Percentiles rank a stretch among this genome's conserved stretches.
Evolutionary conservation across 2,888 invertebrate genomes (phyloP).

Genomic region (Apamea anceps): DNA sequence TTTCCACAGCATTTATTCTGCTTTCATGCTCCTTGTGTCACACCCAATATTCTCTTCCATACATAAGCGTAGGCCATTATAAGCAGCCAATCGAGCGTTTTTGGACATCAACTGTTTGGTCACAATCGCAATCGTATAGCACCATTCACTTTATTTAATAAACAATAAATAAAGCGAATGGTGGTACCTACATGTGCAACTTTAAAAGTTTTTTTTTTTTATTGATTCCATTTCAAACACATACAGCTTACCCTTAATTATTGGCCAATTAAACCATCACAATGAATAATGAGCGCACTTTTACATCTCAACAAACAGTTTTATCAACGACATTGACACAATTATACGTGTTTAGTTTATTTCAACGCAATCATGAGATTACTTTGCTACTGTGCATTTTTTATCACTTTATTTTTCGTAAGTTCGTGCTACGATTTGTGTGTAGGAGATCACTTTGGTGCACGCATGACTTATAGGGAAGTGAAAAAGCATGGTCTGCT

Average conservation of each 20-base stretch:
- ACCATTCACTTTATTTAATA: neutral
- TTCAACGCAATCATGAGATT: slow-evolving; percentile 47
- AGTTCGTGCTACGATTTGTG: slow-evolving; percentile 61
- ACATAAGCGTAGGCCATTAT: neutral
- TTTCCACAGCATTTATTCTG: neutral
- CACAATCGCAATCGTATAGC: neutral
- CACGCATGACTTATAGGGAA: slow-evolving; percentile 75
- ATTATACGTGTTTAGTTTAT: slow-evolving; percentile 46
- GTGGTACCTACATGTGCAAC: too few species aligned
- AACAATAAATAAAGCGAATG: too few species aligned
- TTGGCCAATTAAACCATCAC: slow-evolving; percentile 24
- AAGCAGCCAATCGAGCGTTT: neutral
- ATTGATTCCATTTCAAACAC: neutral
- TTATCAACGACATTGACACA: slow-evolving; percentile 64
- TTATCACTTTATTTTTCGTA: slow-evolving; percentile 35
- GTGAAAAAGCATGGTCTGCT: slow-evolving; percentile 76
- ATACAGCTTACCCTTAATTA: slow-evolving; percentile 36
- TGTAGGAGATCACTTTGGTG: slow-evolving; percentile 72
- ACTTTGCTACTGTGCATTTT: slow-evolving; percentile 30
- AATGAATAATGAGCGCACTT: slow-evolving; percentile 38
- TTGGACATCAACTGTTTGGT: neutral
- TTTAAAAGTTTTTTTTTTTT: too few species aligned
- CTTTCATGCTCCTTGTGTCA: neutral
- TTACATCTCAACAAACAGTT: slow-evolving; percentile 61
- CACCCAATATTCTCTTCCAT: neutral